These are phyloP conservation scores for Oreamnos americanus DNA, from an alignment of 2,113 vertebrate species.

Conservation along the genomic window DNA sequence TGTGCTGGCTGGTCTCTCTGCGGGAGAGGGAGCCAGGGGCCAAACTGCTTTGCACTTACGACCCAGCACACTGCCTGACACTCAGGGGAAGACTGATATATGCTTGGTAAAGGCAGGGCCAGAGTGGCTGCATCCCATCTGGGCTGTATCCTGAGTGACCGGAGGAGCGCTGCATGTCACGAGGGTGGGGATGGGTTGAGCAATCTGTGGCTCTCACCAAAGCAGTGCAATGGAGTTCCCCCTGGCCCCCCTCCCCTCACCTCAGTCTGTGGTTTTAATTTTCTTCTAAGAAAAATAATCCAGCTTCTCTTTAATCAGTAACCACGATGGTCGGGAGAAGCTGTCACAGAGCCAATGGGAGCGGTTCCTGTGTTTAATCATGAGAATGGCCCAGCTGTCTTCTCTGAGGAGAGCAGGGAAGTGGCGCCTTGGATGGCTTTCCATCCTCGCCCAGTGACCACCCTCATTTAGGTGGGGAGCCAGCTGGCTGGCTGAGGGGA, in stretches of 20 bases:
- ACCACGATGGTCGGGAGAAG: not conserved
- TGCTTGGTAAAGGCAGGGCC: not conserved
- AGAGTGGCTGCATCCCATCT: not conserved
- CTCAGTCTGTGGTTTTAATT: conserved; percentile 16
- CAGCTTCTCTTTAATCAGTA: conserved; percentile 37
- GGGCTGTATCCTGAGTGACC: not conserved
- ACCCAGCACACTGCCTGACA: not conserved
- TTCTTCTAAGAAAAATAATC: conserved; percentile 41
- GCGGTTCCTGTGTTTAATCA: conserved; percentile 24
- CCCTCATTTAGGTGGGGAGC: not conserved
- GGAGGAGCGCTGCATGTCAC: not conserved
- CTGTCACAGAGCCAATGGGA: not conserved
- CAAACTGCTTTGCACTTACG: not conserved
- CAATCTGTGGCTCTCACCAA: not conserved
- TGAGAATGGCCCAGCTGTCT: not conserved
- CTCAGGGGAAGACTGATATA: not conserved
- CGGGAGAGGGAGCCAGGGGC: not conserved
- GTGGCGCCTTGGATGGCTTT: not conserved
- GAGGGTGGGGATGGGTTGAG: not conserved
- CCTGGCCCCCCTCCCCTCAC: not conserved
- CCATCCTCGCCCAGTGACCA: not conserved
- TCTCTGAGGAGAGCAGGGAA: not conserved
- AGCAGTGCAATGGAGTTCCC: not conserved
- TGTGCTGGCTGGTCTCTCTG: not conserved
- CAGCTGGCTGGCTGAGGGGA: not conserved